Evolutionary conservation across 2,797 vertebrate genomes (phyloP), one percentile per base, ranked within the genome.

Genomic region (Semaprochilodus insignis): DNA sequence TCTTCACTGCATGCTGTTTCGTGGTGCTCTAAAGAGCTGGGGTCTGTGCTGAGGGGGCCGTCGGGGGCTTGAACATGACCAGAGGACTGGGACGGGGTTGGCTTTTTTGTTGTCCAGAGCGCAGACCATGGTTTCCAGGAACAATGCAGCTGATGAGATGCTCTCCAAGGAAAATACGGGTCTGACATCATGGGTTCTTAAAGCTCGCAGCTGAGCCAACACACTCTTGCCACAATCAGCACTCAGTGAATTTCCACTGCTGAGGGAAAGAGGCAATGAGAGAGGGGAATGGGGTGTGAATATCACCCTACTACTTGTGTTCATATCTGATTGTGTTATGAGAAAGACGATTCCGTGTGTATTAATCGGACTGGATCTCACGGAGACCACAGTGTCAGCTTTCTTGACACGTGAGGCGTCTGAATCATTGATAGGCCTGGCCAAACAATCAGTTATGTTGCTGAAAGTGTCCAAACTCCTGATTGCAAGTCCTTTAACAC

Each of bases 141-240:
- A 96, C 95, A 95, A 95, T 95, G 94, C 93, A 93, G 92, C 93
- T 94, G 94, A 95, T 95, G 93, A 95, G 92, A 93, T 90, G 87
- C 90, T 93, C 94, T 95, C 95, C 95, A 96, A 96, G 93, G 94
- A 95, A 95, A 96, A 95, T 94, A 96, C 91, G 91, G 89, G 91
- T 94, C 94, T 96, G 95, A 96, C 95, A 95, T 96, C 95, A 96
- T 93, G 93, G 94, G 92, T 94, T 94, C 95, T 95, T 94, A 94
- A 94, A 94, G 92, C 92, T 71, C 87, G 86, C 93, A 94, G 94
- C 94, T 95, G 92, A 94, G 95, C 95, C 94, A 95, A 94, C 94
- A 94, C 92, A 85, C 92, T 93, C 91, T 93, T 88, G 91, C 94
- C 92, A 95, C 92, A 95, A 94, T 94, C 94, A 95, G 92, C 91